Conservation (phyloP, 2,113 vertebrate genomes). For the Haemorhous mexicanus region DNA sequence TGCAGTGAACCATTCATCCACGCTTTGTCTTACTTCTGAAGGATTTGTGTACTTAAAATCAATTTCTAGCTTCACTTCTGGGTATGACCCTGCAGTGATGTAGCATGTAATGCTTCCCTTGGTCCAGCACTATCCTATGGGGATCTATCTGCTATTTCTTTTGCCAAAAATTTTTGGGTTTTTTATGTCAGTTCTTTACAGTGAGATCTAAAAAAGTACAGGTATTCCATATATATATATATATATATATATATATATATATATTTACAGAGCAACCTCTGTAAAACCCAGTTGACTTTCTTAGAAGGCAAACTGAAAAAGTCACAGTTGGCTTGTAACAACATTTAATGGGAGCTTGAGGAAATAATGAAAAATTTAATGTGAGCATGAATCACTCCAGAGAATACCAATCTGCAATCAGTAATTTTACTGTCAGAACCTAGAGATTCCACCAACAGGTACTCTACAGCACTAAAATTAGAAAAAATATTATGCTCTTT, state of each 20-base stretch:
- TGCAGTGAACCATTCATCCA: background rate
- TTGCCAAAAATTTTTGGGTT: accelerated
- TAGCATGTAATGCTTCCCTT: background rate
- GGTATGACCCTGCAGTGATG: background rate
- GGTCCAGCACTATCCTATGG: background rate
- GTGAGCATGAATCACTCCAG: background rate
- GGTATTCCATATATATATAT: background rate
- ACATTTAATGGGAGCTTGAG: background rate
- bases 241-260: background rate
- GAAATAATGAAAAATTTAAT: conserved; percentile 3
- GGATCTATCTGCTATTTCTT: background rate
- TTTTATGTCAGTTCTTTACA: background rate
- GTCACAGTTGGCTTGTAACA: background rate
- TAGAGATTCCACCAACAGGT: background rate
- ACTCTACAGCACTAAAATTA: background rate
- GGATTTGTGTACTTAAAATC: background rate
- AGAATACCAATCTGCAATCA: background rate
- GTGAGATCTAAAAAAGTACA: background rate
- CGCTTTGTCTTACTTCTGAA: background rate
- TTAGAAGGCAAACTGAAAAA: background rate
- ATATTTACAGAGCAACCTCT: background rate
- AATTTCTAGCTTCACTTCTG: background rate
- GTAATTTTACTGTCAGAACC: conserved; percentile 1
- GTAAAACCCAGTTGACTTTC: background rate
- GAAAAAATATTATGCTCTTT: background rate